Evolutionary conservation across 2,888 invertebrate genomes (phyloP), one percentile per base, ranked within the genome.

Genomic region (Gordius sp.): DNA sequence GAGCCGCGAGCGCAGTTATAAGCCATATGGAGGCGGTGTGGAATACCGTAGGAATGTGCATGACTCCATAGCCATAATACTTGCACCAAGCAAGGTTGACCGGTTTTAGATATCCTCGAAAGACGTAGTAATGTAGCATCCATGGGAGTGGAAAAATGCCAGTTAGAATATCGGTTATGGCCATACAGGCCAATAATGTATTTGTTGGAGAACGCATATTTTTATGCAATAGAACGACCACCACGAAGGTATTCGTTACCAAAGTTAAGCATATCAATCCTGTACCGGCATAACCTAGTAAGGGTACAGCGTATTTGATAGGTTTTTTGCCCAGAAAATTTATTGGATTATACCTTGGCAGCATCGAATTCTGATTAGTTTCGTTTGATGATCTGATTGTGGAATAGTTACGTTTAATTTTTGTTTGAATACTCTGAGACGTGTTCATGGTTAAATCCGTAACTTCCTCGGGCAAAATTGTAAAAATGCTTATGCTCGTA

Each of bases 11-110:
- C 0, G 83, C 80, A 62, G 87, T 73, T 0, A 87, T 87, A 63
- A 87, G 71, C 86, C 86, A 87, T 60, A 86, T 84, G 63, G 84
- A 83, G 2, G 85, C 83, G 2, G 86, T 85, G 71, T 87, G 87
- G 69, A 85, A 86, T 71, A 84, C 76, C 24, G 81, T 80, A 24
- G 84, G 84, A 62, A 84, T 56, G 24, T 66, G 61, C 41, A 66
- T 65, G 20, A 80, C 65, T 64, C 76, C 77, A 41, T 63, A 63
- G 66, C 68, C 70, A 61, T 65, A 66, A 26, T 65, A 76, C 4
- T 59, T 57, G 59, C 66, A 66, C 66, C 65, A 66, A 8, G 16
- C 13, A 2, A 27, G 4, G 27, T n/a, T 55, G 23, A 57, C 18
- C 67, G 61, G 41, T 63, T 59, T 25, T 62, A 62, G 28, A 16